Evolutionary conservation across 2,888 invertebrate species (phyloP).

Genomic region (Bibio marci): DNA sequence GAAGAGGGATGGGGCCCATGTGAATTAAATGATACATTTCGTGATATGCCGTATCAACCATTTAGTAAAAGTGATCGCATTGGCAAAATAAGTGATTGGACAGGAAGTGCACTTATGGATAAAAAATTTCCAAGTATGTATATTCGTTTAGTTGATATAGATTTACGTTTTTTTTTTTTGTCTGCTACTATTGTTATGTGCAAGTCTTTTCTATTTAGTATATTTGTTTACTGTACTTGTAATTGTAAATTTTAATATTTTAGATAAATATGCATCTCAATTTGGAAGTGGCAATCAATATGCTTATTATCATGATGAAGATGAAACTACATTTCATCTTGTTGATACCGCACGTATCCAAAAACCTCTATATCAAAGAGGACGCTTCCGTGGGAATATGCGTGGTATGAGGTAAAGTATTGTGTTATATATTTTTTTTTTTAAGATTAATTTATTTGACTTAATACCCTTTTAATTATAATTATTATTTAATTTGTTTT

Average conservation of each 20-base stretch:
- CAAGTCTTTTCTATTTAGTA: background rate
- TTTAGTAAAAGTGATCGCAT: slow-evolving; percentile 97
- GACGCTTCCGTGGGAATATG: slow-evolving; percentile 68
- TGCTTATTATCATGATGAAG: slow-evolving; percentile 97
- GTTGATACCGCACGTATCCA: slow-evolving; percentile 86
- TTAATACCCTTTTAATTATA: background rate
- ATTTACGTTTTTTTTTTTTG: slow-evolving; percentile 1
- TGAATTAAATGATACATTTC: slow-evolving; percentile 83
- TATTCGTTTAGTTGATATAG: background rate
- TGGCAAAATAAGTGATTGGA: slow-evolving; percentile 99
- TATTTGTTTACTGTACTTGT: background rate
- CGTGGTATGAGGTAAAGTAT: slow-evolving; percentile 41
- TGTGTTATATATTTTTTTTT: slow-evolving; percentile 20
- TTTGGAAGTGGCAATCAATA: slow-evolving; percentile 93
- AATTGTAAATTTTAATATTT: slow-evolving; percentile 7
- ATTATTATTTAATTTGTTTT: background rate
- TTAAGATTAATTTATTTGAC: background rate
- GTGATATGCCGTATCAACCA: slow-evolving; percentile 59
- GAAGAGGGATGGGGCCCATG: slow-evolving; percentile 87
- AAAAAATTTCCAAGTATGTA: slow-evolving; percentile 79
- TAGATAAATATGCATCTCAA: slow-evolving; percentile 80
- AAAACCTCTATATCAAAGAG: slow-evolving; percentile 84
- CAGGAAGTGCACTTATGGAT: slow-evolving; percentile 79
- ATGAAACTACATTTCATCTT: slow-evolving; percentile 94
- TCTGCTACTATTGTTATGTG: background rate